These are phyloP conservation scores for Todus mexicanus DNA, from an alignment of 2,797 vertebrate genomes.

Conservation along the genomic window DNA sequence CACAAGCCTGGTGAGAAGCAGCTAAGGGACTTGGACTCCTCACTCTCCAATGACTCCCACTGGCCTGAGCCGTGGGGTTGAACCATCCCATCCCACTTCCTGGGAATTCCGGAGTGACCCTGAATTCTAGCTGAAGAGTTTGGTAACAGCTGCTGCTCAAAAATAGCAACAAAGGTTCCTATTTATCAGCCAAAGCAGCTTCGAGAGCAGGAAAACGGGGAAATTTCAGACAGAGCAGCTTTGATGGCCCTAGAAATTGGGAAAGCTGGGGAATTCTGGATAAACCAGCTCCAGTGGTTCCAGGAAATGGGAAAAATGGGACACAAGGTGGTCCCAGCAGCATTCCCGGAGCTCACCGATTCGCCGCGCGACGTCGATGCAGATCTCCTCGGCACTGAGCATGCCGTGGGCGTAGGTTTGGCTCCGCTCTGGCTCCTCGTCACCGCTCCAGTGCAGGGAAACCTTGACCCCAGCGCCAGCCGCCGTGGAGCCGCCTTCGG, in stretches of 20 bases:
- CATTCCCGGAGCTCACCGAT: slow-evolving; percentile 73
- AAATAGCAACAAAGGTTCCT: too few relatives aligned
- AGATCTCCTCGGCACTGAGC: slow-evolving; percentile 84
- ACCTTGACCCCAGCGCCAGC: slow-evolving; percentile 73
- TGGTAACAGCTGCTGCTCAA: not conserved
- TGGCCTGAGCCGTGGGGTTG: too few relatives aligned
- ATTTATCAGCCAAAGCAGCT: too few relatives aligned
- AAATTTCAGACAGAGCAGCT: too few relatives aligned
- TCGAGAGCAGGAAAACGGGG: too few relatives aligned
- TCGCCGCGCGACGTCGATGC: slow-evolving; percentile 79
- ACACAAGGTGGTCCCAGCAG: not conserved
- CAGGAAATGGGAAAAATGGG: too few relatives aligned
- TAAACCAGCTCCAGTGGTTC: too few relatives aligned
- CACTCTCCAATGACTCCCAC: not conserved
- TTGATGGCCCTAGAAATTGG: too few relatives aligned
- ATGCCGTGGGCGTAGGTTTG: slow-evolving; percentile 69
- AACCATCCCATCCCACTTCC: not conserved
- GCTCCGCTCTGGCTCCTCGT: slow-evolving; percentile 70
- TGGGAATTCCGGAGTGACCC: not conserved
- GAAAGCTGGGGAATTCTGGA: too few relatives aligned
- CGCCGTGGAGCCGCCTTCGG: slow-evolving; percentile 1
- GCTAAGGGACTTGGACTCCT: too few relatives aligned
- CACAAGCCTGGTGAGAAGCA: too few relatives aligned
- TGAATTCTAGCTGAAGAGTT: too few relatives aligned
- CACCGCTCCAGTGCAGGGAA: slow-evolving; percentile 82